These are phyloP conservation scores for Ammodytes dubius DNA, from an alignment of 2,113 vertebrate genomes.

Conservation along the genomic window DNA sequence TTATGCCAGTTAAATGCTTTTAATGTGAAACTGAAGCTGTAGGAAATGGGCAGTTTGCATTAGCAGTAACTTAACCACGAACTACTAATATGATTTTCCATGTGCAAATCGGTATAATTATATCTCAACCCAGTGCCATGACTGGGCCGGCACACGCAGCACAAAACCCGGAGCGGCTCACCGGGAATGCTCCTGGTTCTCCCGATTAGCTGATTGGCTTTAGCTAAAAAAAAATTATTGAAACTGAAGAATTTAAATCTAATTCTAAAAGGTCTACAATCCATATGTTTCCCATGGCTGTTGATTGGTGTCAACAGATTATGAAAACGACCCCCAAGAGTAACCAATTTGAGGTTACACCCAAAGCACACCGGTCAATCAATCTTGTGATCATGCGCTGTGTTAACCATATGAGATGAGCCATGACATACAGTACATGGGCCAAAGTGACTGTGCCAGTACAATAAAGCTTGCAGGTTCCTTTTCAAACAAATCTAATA, in stretches of 20 bases:
- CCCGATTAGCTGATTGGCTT: too few relatives aligned
- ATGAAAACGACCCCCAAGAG: background rate
- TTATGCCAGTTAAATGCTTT: too few relatives aligned
- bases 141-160: too few relatives aligned
- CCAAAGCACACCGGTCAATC: slow-evolving; percentile 20
- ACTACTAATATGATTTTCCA: too few relatives aligned
- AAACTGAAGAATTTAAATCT: background rate
- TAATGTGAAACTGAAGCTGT: too few relatives aligned
- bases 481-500: slow-evolving; percentile 33
- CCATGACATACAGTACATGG: background rate
- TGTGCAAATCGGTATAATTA: too few relatives aligned
- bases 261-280: background rate
- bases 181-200: too few relatives aligned
- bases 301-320: background rate
- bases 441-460: background rate
- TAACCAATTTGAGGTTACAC: background rate
- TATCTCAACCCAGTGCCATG: too few relatives aligned
- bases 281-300: background rate
- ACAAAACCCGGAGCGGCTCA: too few relatives aligned
- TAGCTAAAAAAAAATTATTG: too few relatives aligned
- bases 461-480: slow-evolving; percentile 8
- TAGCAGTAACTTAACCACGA: too few relatives aligned
- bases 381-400: background rate
- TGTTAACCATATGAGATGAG: background rate
- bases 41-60: too few relatives aligned